Evolutionary conservation across 2,888 invertebrate genomes (phyloP).

Genomic region (Pristionchus mayeri): DNA sequence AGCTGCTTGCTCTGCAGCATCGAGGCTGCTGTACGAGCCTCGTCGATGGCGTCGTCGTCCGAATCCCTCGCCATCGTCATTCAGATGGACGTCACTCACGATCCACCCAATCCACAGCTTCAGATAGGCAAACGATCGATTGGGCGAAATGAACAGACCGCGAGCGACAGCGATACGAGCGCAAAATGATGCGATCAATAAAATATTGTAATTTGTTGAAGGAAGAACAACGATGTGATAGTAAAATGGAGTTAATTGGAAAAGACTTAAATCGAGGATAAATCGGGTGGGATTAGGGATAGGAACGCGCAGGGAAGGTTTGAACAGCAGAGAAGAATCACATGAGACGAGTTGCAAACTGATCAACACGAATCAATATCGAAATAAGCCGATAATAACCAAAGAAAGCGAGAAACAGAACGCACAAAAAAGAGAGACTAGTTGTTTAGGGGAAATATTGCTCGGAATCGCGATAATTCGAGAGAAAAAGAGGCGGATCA

Average conservation of each 20-base stretch:
- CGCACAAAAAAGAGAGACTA: conserved; percentile 17
- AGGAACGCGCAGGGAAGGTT: neutral
- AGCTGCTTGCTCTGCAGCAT: conserved; percentile 60
- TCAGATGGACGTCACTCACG: conserved; percentile 30
- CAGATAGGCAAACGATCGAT: neutral
- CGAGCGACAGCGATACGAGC: neutral
- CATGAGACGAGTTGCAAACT: conserved; percentile 14
- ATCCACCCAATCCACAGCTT: conserved; percentile 19
- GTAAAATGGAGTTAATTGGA: neutral
- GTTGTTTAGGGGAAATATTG: neutral
- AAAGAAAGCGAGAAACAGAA: conserved; percentile 18
- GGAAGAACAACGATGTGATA: neutral
- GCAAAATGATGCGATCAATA: neutral
- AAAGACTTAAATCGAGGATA: neutral
- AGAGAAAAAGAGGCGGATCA: neutral
- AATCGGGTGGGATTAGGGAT: neutral
- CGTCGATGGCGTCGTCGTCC: conserved; percentile 41
- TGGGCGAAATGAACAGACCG: neutral
- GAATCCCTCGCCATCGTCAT: conserved; percentile 49
- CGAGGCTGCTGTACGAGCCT: conserved; percentile 31
- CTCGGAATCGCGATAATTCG: neutral
- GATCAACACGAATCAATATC: conserved; percentile 20
- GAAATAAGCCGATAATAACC: conserved; percentile 34
- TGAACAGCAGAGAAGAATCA: neutral
- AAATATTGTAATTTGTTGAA: neutral